These are phyloP conservation scores for Macrobrachium rosenbergii DNA, from an alignment of 1,140 invertebrate genomes.

Conservation along the genomic window DNA sequence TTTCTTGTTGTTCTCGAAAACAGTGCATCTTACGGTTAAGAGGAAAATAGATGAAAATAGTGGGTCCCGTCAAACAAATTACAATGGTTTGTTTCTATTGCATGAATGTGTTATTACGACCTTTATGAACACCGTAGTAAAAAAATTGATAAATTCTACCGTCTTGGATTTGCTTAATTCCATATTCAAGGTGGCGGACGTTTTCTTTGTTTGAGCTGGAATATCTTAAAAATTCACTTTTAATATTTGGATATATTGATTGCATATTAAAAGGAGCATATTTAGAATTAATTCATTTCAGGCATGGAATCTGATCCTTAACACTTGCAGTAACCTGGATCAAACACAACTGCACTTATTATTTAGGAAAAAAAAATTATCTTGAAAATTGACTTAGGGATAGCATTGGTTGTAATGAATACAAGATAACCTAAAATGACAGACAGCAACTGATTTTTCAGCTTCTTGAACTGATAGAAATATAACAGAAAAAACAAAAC, in stretches of 20 bases:
- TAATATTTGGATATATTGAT: too few relatives aligned
- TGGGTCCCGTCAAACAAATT: not conserved
- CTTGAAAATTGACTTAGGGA: too few relatives aligned
- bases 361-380: too few relatives aligned
- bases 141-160: not conserved
- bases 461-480: too few relatives aligned
- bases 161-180: not conserved
- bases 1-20: too few relatives aligned
- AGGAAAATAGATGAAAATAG: not conserved
- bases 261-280: too few relatives aligned
- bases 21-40: not conserved
- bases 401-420: too few relatives aligned
- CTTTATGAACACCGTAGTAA: not conserved
- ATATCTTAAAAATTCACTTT: not conserved
- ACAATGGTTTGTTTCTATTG: not conserved
- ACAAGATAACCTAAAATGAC: too few relatives aligned
- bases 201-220: not conserved
- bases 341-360: too few relatives aligned
- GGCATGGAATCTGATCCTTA: not conserved
- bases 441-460: too few relatives aligned
- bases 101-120: not conserved
- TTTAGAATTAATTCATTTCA: not conserved
- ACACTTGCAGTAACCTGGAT: too few relatives aligned
- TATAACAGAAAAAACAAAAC: too few relatives aligned
- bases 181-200: not conserved